Evolutionary conservation across 2,797 vertebrate species (phyloP), one percentile per base, ranked within the genome.

Genomic region (Neosilurus hyrtlii): DNA sequence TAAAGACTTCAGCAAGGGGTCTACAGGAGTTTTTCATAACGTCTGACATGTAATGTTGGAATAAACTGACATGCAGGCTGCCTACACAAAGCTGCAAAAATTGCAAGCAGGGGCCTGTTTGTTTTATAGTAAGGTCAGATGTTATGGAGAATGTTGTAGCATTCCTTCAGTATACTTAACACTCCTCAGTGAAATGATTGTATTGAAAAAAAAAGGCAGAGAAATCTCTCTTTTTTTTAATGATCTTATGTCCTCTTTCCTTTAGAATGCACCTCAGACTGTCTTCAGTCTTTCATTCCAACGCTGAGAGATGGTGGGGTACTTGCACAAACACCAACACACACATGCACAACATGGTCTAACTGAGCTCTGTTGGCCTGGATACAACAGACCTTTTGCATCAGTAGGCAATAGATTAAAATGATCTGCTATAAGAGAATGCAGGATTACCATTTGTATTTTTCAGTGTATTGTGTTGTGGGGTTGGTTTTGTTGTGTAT

Each of bases 211-310:
- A 26, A 63, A 80, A 86, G 82, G 26, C 83, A 79, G 82, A 83
- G 65, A 81, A 30, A 84, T 72, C 78, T 71, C 71, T 76, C 62
- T 52, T 81, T 81, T 81, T 82, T 85, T 86, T 88, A 87, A 84
- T 83, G 51, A 81, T 88, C 65, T 86, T 88, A 79, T 88, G 86
- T 88, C 86, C 86, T 88, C 83, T 88, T 88, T 87, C 86, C 84
- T 85, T 85, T 87, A 88, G 87, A 88, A 86, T 86, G 83, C 86
- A 86, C 83, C 87, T 87, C 87, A 88, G 86, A 85, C 87, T 86
- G 87, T 86, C 87, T 88, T 88, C 87, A 88, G 87, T 88, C 87
- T 88, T 88, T 88, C 87, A 86, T 88, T 88, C 86, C 87, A 88
- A 88, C 86, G 81, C 84, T 85, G 87, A 87, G 86, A 87, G 80